Evolutionary conservation across 35 echinoderm and acorn worm species (phyloP).

Genomic region (Heliocidaris erythrogramma): DNA sequence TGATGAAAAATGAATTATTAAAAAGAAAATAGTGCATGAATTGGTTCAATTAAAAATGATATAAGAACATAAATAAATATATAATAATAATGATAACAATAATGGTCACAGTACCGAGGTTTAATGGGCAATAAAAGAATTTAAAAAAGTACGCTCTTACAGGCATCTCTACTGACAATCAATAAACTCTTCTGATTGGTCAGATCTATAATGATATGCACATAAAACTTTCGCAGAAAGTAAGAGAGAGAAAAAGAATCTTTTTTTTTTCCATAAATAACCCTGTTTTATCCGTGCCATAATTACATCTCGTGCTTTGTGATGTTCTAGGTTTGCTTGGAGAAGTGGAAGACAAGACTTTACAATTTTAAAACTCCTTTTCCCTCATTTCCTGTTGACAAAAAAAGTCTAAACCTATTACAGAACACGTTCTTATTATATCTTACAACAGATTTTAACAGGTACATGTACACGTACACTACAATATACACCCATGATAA

Average conservation of each 20-base stretch:
- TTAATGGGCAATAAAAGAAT: neutral
- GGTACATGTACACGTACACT: conserved; percentile 3
- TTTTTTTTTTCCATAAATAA: neutral
- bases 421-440: neutral
- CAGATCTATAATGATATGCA: conserved; percentile 18
- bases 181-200: conserved; percentile 17
- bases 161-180: neutral
- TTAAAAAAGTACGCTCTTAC: neutral
- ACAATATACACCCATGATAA: conserved; percentile 2
- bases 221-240: conserved; percentile 10
- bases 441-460: neutral
- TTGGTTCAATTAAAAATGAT: neutral
- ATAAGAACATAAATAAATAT: neutral
- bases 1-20: neutral
- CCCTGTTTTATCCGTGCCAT: neutral
- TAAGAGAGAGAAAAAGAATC: neutral
- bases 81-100: neutral
- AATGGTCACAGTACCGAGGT: neutral
- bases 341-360: conserved; percentile 14
- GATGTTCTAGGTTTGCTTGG: neutral
- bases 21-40: neutral
- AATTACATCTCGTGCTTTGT: neutral
- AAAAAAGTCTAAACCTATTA: neutral
- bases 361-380: neutral
- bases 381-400: neutral